These are phyloP conservation scores for Scelioninae gen. 2 DNA, from an alignment of 2,888 invertebrate species.

Conservation along the genomic window DNA sequence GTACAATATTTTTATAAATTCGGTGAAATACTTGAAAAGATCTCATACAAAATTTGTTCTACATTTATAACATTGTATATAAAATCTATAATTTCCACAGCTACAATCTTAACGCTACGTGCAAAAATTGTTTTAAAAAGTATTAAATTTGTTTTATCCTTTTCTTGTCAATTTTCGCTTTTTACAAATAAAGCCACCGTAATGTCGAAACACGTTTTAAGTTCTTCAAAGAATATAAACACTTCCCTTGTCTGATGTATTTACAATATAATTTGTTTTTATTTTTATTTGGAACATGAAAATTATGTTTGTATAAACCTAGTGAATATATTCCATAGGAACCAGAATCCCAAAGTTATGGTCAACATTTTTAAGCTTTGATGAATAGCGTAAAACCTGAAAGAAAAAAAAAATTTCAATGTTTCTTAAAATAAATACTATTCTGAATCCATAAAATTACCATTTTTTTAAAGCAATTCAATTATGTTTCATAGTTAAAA, in stretches of 20 bases:
- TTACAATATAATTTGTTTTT: constrained; percentile 16
- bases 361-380: constrained; percentile 75
- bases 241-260: constrained; percentile 7
- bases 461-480: too few relatives aligned
- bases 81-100: too few relatives aligned
- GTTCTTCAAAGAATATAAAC: background rate
- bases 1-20: too few relatives aligned
- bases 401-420: constrained; percentile 11
- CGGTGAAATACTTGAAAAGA: too few relatives aligned
- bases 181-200: background rate
- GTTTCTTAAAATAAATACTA: too few relatives aligned
- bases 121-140: background rate
- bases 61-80: too few relatives aligned
- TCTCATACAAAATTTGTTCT: too few relatives aligned
- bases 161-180: background rate
- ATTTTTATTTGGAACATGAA: too few relatives aligned
- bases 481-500: too few relatives aligned
- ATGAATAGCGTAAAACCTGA: constrained; percentile 78
- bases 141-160: background rate
- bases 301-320: constrained; percentile 18
- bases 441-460: too few relatives aligned
- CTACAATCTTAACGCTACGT: background rate
- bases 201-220: background rate
- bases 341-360: constrained; percentile 72
- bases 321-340: constrained; percentile 74